Evolutionary conservation across 1,140 invertebrate species (phyloP).

Genomic region (Euura saliciscinereae): DNA sequence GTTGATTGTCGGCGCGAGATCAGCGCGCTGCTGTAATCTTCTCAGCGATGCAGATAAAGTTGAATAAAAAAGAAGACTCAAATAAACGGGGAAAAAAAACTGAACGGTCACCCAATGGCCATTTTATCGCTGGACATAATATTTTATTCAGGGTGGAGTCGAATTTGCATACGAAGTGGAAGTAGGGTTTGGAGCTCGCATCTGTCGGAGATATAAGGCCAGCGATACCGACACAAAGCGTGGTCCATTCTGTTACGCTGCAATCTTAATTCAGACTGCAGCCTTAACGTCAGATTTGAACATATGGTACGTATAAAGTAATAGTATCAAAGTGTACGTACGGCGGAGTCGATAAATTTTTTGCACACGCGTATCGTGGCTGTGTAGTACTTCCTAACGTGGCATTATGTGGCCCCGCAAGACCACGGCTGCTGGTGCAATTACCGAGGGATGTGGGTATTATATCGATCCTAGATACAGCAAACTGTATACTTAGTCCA

Average conservation of each 20-base stretch:
- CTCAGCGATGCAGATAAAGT: neutral
- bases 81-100: constrained; percentile 17
- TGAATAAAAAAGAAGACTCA: constrained; percentile 14
- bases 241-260: neutral
- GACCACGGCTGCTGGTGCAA: neutral
- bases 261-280: neutral
- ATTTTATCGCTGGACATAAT: constrained; percentile 42
- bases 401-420: neutral
- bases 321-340: neutral
- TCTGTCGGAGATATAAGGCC: constrained; percentile 35
- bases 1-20: too few species aligned
- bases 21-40: neutral
- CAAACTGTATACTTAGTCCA: neutral
- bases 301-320: neutral
- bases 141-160: constrained; percentile 48
- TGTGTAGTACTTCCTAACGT: neutral
- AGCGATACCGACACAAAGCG: constrained; percentile 27
- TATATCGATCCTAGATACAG: constrained; percentile 4
- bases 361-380: neutral
- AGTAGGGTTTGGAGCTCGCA: constrained; percentile 24
- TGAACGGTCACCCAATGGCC: constrained; percentile 22
- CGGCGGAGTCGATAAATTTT: neutral
- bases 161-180: constrained; percentile 45
- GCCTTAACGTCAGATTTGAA: constrained; percentile 5
- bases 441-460: neutral